A percentile compares a stretch with the other conserved stretches of the same genome.
Conservation (phyloP, 2,888 invertebrate species). For the Tortricodes alternella region DNA sequence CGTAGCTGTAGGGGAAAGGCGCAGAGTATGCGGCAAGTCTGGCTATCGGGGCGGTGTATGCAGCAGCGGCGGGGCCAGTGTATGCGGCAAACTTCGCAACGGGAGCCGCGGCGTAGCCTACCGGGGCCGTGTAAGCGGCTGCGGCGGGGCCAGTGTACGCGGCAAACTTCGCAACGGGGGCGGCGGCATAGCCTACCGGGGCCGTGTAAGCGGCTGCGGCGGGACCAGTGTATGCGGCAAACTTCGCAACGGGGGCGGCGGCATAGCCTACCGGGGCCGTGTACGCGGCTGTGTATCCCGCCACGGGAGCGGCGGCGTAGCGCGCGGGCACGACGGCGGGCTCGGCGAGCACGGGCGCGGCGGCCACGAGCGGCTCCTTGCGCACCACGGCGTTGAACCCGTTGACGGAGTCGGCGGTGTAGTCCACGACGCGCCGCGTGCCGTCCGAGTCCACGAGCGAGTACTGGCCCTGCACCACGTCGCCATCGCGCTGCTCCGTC, state of each 20-base stretch:
- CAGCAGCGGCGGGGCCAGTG: slow-evolving; percentile 50
- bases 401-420: slow-evolving; percentile 63
- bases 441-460: slow-evolving; percentile 67
- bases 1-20: slow-evolving; percentile 49
- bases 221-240: slow-evolving; percentile 35
- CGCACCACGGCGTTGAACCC: slow-evolving; percentile 71
- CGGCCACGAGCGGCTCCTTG: slow-evolving; percentile 58
- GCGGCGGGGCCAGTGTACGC: slow-evolving; percentile 31
- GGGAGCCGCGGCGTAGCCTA: slow-evolving; percentile 40
- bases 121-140: slow-evolving; percentile 39
- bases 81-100: slow-evolving; percentile 49
- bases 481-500: slow-evolving; percentile 76
- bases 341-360: slow-evolving; percentile 47
- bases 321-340: slow-evolving; percentile 48
- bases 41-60: slow-evolving; percentile 50
- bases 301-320: slow-evolving; percentile 45
- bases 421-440: slow-evolving; percentile 66
- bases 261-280: slow-evolving; percentile 35
- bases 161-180: slow-evolving; percentile 40
- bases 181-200: slow-evolving; percentile 45
- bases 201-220: slow-evolving; percentile 52
- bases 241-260: slow-evolving; percentile 37
- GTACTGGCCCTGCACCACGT: slow-evolving; percentile 73
- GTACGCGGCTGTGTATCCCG: slow-evolving; percentile 34
- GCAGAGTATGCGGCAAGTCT: slow-evolving; percentile 41